Evolutionary conservation across 2,797 vertebrate genomes (phyloP).

Genomic region (Heliangelus exortis): DNA sequence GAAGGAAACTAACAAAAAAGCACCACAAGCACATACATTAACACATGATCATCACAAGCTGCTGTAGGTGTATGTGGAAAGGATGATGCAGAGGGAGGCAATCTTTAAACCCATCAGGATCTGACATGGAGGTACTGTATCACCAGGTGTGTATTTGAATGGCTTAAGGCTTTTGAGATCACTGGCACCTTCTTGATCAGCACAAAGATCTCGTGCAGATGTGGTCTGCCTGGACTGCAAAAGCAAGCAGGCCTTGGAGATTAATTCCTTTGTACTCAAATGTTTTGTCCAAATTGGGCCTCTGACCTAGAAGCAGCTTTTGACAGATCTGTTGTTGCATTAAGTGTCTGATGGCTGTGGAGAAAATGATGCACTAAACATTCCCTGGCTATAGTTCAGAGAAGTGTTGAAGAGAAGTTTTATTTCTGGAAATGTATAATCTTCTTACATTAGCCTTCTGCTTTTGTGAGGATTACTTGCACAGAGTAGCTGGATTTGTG

Average conservation of each 20-base stretch:
- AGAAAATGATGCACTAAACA: slow-evolving; percentile 7
- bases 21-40: not conserved
- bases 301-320: slow-evolving; percentile 31
- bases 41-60: not conserved
- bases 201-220: not conserved
- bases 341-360: not conserved
- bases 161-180: not conserved
- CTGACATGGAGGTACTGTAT: not conserved
- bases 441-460: slow-evolving; percentile 32
- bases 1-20: not conserved
- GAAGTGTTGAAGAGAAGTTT: not conserved
- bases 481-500: slow-evolving; percentile 11
- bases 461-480: slow-evolving; percentile 53
- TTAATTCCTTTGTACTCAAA: not conserved
- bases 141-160: not conserved
- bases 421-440: slow-evolving; percentile 55
- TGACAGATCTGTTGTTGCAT: not conserved
- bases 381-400: not conserved
- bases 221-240: not conserved
- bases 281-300: not conserved
- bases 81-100: not conserved
- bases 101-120: not conserved
- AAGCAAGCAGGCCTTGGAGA: not conserved
- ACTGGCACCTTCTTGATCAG: not conserved
- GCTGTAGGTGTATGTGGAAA: not conserved